These are phyloP conservation scores for Alaudala cheleensis DNA, from an alignment of 2,113 vertebrate species.

Conservation along the genomic window DNA sequence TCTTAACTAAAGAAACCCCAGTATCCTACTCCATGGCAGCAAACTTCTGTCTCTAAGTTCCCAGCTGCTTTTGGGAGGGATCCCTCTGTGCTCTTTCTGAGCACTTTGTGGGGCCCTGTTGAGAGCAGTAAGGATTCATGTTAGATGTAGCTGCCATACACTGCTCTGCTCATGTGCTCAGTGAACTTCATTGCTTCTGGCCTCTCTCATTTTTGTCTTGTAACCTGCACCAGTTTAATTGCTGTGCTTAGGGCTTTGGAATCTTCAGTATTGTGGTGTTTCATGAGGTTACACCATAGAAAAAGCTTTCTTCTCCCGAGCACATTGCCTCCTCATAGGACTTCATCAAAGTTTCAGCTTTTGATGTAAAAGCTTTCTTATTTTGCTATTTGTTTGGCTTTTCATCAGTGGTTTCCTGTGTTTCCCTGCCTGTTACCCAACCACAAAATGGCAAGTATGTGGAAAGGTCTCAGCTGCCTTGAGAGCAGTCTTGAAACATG, in stretches of 20 bases:
- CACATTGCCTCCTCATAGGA: background rate
- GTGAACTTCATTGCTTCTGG: background rate
- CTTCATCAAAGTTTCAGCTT: background rate
- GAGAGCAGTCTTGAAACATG: background rate
- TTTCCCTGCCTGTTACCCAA: background rate
- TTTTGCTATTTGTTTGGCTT: slow-evolving; percentile 15
- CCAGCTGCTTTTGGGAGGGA: background rate
- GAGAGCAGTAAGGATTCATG: background rate
- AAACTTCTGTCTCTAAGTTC: background rate
- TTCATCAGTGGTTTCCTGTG: background rate
- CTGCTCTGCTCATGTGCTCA: background rate
- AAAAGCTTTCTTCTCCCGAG: background rate
- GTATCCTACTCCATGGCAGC: background rate
- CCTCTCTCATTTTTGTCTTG: background rate
- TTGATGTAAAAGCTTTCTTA: slow-evolving; percentile 18
- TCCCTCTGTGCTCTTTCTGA: background rate
- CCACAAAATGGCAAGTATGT: background rate
- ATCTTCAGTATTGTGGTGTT: background rate
- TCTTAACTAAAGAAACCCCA: background rate
- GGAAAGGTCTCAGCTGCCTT: background rate
- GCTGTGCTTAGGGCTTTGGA: background rate
- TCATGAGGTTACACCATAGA: background rate
- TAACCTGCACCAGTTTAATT: background rate
- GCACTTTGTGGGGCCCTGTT: background rate
- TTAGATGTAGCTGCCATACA: background rate